These are phyloP conservation scores for Nyctibius bracteatus DNA, from an alignment of 2,113 vertebrate species.

Conservation along the genomic window DNA sequence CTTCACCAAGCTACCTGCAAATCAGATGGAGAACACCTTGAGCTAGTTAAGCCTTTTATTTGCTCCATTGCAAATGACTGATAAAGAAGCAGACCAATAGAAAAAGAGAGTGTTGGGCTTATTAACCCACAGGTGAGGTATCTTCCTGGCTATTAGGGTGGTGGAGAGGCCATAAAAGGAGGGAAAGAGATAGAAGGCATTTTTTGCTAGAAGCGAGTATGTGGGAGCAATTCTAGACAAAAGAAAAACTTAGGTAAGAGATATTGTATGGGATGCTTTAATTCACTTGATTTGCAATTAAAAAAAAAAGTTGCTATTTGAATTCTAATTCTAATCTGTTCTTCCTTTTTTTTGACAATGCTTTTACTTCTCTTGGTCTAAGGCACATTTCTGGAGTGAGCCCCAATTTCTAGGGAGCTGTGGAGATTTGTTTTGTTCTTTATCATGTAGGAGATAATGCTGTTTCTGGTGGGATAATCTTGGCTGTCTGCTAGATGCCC, in stretches of 20 bases:
- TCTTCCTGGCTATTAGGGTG: background rate
- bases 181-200: fast-evolving
- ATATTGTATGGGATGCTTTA: background rate
- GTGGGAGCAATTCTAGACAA: background rate
- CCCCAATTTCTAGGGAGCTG: background rate
- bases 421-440: background rate
- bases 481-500: background rate
- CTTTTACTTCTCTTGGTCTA: background rate
- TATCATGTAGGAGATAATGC: background rate
- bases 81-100: background rate
- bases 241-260: background rate
- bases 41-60: background rate
- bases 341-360: background rate
- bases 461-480: background rate
- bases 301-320: background rate
- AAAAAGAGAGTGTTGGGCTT: background rate
- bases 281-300: background rate
- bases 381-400: background rate
- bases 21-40: background rate
- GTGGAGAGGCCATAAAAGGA: background rate
- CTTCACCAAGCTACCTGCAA: background rate
- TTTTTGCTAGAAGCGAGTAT: background rate
- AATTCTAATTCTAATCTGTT: background rate
- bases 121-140: background rate
- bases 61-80: background rate